Evolutionary conservation across 2,113 vertebrate species (phyloP).

Genomic region (Bambusicola thoracicus): DNA sequence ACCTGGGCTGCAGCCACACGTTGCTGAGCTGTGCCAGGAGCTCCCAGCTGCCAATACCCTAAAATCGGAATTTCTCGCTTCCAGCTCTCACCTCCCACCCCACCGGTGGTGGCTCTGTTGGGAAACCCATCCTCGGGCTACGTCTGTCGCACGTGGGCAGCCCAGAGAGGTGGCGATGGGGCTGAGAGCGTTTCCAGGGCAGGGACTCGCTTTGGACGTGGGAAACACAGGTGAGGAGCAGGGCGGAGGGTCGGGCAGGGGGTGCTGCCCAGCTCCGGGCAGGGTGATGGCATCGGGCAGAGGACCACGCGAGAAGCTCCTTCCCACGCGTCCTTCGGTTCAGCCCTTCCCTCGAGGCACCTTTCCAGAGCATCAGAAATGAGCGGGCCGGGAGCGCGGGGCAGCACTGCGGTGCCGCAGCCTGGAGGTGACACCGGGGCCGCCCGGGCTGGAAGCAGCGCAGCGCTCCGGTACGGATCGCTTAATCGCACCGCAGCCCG

Average conservation of each 20-base stretch:
- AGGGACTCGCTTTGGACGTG: too few species aligned
- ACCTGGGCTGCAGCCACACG: background rate
- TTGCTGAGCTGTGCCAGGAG: background rate
- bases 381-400: rapidly evolving
- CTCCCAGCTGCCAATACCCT: rapidly evolving
- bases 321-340: background rate
- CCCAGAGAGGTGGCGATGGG: too few species aligned
- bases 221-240: background rate
- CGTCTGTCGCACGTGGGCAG: background rate
- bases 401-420: background rate
- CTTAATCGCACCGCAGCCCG: background rate
- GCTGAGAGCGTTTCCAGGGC: background rate
- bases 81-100: background rate
- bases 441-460: background rate
- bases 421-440: rapidly evolving
- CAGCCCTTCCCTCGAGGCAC: background rate
- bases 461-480: rapidly evolving
- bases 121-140: background rate
- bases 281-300: background rate
- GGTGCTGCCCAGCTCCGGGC: too few species aligned
- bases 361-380: background rate
- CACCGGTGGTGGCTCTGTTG: background rate
- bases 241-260: background rate
- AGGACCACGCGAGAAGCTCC: rapidly evolving
- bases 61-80: background rate